These are phyloP conservation scores for Lysandra coridon DNA, from an alignment of 2,888 invertebrate genomes.

Conservation along the genomic window DNA sequence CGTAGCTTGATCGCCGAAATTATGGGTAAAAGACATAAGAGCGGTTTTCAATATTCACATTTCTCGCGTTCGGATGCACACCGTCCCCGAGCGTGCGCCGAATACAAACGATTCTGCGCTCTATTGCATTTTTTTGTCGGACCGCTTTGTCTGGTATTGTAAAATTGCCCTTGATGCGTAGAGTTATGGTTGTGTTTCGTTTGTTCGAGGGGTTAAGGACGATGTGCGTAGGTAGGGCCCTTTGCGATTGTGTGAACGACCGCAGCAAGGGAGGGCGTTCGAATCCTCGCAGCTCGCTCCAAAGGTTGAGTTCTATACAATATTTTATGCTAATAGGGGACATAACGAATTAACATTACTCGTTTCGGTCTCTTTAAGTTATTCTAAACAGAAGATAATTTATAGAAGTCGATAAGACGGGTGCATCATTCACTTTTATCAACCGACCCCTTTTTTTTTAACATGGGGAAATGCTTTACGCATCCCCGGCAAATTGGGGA, in stretches of 20 bases:
- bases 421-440: not conserved
- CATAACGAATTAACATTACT: slow-evolving; percentile 52
- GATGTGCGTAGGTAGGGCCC: slow-evolving; percentile 73
- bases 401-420: not conserved
- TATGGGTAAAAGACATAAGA: slow-evolving; percentile 65
- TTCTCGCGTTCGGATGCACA: slow-evolving; percentile 66
- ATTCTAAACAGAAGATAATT: slow-evolving; percentile 25
- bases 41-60: slow-evolving; percentile 72
- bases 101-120: slow-evolving; percentile 55
- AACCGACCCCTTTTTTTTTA: no score
- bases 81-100: slow-evolving; percentile 50
- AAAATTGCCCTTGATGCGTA: slow-evolving; percentile 39
- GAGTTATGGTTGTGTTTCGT: slow-evolving; percentile 61
- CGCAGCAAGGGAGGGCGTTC: slow-evolving; percentile 70
- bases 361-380: slow-evolving; percentile 42
- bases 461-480: no score
- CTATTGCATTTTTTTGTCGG: slow-evolving; percentile 56
- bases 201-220: slow-evolving; percentile 62
- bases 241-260: slow-evolving; percentile 75
- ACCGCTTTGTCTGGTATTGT: slow-evolving; percentile 39
- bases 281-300: slow-evolving; percentile 16
- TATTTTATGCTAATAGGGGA: slow-evolving; percentile 64
- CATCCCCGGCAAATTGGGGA: no score
- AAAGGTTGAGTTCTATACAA: slow-evolving; percentile 16
- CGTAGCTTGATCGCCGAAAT: slow-evolving; percentile 63